Evolutionary conservation across 2,888 invertebrate species (phyloP).

Genomic region (Smittia sp.): DNA sequence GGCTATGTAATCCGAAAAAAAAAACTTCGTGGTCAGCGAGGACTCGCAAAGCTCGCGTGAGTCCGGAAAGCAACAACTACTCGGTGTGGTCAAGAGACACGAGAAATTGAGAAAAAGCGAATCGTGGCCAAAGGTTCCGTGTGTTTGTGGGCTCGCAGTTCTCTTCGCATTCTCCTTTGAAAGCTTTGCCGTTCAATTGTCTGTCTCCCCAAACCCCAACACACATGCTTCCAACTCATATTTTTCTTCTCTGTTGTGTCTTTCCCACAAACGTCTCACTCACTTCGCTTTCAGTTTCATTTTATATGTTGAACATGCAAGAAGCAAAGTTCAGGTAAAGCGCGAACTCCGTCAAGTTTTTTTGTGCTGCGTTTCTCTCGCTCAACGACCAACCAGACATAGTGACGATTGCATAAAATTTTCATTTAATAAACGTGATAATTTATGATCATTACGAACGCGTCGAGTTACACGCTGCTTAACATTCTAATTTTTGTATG

Average conservation of each 20-base stretch:
- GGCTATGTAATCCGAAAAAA: not conserved
- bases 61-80: not conserved
- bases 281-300: constrained; percentile 54
- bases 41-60: not conserved
- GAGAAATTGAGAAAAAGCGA: not conserved
- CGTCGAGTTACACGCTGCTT: not conserved
- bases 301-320: constrained; percentile 45
- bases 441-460: constrained; percentile 31
- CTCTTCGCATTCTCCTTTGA: constrained; percentile 24
- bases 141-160: constrained; percentile 26
- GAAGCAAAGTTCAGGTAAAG: constrained; percentile 40
- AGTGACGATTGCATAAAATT: constrained; percentile 21
- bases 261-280: constrained; percentile 33
- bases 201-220: constrained; percentile 16
- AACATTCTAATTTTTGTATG: constrained; percentile 1
- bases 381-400: constrained; percentile 31
- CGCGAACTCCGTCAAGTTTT: not conserved
- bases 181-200: constrained; percentile 28
- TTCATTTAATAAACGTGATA: constrained; percentile 31
- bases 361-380: not conserved
- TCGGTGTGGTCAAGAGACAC: not conserved
- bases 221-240: constrained; percentile 27
- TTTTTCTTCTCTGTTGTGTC: constrained; percentile 37
- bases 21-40: not conserved
- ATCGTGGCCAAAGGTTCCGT: not conserved